Evolutionary conservation across 2,113 vertebrate genomes (phyloP).

Genomic region (Alligator sinensis): DNA sequence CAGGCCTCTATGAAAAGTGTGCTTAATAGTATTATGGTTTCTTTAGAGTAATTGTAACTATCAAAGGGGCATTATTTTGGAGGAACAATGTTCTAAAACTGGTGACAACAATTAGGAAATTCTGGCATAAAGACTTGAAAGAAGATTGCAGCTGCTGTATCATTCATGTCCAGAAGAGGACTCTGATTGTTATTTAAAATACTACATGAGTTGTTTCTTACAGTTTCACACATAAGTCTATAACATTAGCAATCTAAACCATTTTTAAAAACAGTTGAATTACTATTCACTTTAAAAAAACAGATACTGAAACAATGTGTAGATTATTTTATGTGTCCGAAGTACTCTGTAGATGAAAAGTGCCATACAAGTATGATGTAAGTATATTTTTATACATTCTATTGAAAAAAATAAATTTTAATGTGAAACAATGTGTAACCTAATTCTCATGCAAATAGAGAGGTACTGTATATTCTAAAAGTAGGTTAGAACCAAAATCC

Average conservation of each 20-base stretch:
- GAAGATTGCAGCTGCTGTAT: conserved; percentile 38
- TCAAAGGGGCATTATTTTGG: too few species aligned
- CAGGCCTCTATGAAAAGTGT: not conserved
- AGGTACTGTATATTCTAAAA: not conserved
- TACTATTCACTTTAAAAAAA: conserved; percentile 61
- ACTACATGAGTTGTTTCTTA: not conserved
- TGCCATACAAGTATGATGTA: conserved; percentile 48
- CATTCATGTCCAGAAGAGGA: conserved; percentile 65
- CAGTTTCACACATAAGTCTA: conserved; percentile 44
- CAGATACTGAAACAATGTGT: conserved; percentile 53
- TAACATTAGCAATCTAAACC: conserved; percentile 46
- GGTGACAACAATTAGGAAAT: conserved; percentile 18
- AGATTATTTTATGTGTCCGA: conserved; percentile 52
- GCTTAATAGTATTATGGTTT: not conserved
- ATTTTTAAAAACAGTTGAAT: conserved; percentile 53
- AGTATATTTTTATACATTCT: conserved; percentile 26
- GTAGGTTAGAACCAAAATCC: not conserved
- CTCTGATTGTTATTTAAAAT: conserved; percentile 53
- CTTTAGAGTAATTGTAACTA: not conserved
- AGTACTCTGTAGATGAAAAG: conserved; percentile 45
- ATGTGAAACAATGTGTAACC: conserved; percentile 14
- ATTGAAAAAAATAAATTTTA: conserved; percentile 15
- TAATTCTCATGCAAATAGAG: not conserved
- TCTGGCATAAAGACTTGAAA: conserved; percentile 9
- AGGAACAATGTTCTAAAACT: not conserved